These are phyloP conservation scores for Papilio elwesi DNA, from an alignment of 2,888 invertebrate genomes.

Conservation along the genomic window DNA sequence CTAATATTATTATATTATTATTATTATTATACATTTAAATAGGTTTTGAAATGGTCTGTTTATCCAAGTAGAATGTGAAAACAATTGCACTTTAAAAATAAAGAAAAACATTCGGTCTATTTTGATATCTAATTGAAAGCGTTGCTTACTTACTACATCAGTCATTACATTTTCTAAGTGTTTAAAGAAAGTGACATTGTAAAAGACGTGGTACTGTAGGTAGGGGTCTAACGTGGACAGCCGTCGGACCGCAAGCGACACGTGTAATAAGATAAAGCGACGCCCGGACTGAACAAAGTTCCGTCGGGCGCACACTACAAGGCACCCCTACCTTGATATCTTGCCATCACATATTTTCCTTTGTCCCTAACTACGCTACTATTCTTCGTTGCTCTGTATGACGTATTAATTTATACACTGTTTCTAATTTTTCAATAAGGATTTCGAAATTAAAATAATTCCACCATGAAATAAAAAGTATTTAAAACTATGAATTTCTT, in stretches of 20 bases:
- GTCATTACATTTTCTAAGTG: constrained; percentile 5
- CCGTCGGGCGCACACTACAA: constrained; percentile 54
- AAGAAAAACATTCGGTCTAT: neutral
- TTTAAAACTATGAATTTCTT: too few species aligned
- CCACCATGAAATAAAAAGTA: too few species aligned
- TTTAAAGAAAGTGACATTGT: constrained; percentile 15
- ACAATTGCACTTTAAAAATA: neutral
- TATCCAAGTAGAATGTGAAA: too few species aligned
- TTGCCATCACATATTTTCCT: constrained; percentile 60
- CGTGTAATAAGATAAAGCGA: constrained; percentile 78
- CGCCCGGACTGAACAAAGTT: constrained; percentile 71
- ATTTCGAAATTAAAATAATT: neutral
- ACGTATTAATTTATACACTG: too few species aligned
- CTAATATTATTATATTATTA: too few species aligned
- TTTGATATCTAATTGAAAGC: constrained; percentile 1
- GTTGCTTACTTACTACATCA: neutral
- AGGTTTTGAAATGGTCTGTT: too few species aligned
- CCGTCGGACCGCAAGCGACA: constrained; percentile 65
- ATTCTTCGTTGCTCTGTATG: neutral
- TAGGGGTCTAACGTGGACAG: constrained; percentile 17
- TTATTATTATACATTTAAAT: too few species aligned
- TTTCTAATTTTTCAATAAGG: neutral
- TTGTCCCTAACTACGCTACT: constrained; percentile 15
- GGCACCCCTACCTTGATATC: constrained; percentile 18
- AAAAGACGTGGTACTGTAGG: constrained; percentile 15